Base-by-base conservation (phyloP, 2,113 vertebrate genomes). In the Oryzias melastigma region DNA sequence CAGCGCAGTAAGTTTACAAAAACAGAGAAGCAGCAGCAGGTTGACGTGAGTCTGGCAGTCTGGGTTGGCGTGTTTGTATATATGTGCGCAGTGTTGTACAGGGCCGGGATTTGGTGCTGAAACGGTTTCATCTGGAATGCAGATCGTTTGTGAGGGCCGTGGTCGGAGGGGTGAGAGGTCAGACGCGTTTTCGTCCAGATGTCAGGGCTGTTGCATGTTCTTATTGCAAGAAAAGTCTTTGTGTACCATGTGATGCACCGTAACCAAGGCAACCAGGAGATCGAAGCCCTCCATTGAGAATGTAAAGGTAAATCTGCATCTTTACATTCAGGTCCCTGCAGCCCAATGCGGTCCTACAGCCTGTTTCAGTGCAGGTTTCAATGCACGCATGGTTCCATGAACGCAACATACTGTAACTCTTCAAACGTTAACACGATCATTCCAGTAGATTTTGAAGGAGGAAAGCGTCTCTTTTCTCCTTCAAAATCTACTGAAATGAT, bases 21-120 rank as follows among this genome's bases (percentile, higher is more conserved):
- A 68, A 60, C 52, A 71, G 60, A 29, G 82, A 81, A 70, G 65
- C 61, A 46, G 65, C 69, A 58, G 45, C 48, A 29, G 70, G 65
- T 81, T 86, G 80, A 78, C 78, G 65, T 16, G 77, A 87, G 83
- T 85, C 85, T 89, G 85, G 88, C 90, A 91, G 90, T 89, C 69
- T 73, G 81, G 60, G 58, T 49, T 51, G 42, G 74, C 50, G 71
- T 58, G 27, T 75, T 52, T 71, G 56, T 44, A 65, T 27, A 24
- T 50, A 6, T 44, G 53, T 46, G 65, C 50, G 68, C 58, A 12
- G 25, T 69, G 19, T 1, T 65, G 48, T 20, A 61, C 49, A 22
- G 41, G 44, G 17, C 52, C 7, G 8, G 68, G 49, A 27, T 47
- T 64, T 62, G 66, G 62, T 35, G n/a, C 29, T 44, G 40, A 27